Evolutionary conservation across 2,888 invertebrate genomes (phyloP), one percentile per base, ranked within the genome.

Genomic region (Agonopterix heracliana): DNA sequence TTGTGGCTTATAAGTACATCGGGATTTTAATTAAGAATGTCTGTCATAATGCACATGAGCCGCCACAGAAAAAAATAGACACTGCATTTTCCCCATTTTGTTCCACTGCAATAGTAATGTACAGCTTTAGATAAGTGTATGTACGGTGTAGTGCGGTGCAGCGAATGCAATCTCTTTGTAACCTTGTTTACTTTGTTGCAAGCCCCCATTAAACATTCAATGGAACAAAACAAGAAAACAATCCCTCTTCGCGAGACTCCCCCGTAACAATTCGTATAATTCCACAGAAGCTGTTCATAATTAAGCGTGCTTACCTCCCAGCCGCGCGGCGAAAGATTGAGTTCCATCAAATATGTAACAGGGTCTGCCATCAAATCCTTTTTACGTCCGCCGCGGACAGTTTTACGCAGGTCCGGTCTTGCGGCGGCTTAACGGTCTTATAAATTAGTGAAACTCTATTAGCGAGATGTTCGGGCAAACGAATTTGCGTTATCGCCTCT

Each of bases 381-480:
- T 84, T 82, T 80, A 79, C 72, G 74, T 77, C 66, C 70, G 67
- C 69, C 71, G 73, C 77, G 82, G 80, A 82, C 81, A 81, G 79
- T 81, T 83, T 78, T 78, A 78, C 74, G 75, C 66, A 69, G 70
- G 74, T 68, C 70, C 74, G 71, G 71, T 62, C 61, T 70, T 64
- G 71, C 56, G 69, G 68, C 53, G 77, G 80, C 83, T 81, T 84
- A 81, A 83, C 80, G 75, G 78, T 72, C 86, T 86, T 86, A 85
- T 86, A 88, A 88, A 88, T 88, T 86, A 88, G 85, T 81, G 82
- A 85, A 88, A 87, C 87, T 87, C 87, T 88, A 88, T 87, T 88
- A 88, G 81, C 84, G 79, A 78, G 85, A 87, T 85, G 85, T 82
- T 86, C 81, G 79, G 71, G 75, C 79, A 86, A 86, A 83, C 85